Percentiles rank a stretch among this genome's conserved stretches.
phyloP scores from a whole-genome alignment of 2,888 invertebrate species.

The Epinotia demarniana region DNA sequence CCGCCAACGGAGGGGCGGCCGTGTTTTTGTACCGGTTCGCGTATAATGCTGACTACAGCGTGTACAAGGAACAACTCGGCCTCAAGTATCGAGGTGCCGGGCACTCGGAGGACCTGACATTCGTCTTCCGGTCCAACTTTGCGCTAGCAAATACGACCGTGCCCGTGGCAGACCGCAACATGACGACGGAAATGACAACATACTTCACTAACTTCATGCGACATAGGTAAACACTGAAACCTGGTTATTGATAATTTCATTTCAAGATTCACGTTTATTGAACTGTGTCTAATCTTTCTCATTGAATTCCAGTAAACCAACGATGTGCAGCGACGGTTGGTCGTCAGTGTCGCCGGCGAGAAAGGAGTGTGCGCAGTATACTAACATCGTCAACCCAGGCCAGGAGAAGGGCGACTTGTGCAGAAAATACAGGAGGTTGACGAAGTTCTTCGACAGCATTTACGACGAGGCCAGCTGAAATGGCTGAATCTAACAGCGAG shows the following conservation, averaged over 20 bases:
- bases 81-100: conserved; percentile 78
- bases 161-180: conserved; percentile 49
- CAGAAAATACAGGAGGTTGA: conserved; percentile 55
- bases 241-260: neutral
- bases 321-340: conserved; percentile 57
- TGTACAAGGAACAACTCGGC: conserved; percentile 69
- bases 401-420: conserved; percentile 50
- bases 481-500: neutral
- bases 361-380: conserved; percentile 52
- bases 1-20: conserved; percentile 63
- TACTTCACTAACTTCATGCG: conserved; percentile 65
- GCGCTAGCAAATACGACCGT: conserved; percentile 51
- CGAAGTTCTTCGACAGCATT: conserved; percentile 61
- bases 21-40: conserved; percentile 83
- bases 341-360: conserved; percentile 58
- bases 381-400: conserved; percentile 56
- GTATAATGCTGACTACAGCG: conserved; percentile 77
- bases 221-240: conserved; percentile 59
- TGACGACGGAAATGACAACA: conserved; percentile 66
- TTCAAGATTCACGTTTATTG: neutral
- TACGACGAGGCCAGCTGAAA: conserved; percentile 30
- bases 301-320: conserved; percentile 61
- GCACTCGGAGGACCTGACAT: conserved; percentile 86
- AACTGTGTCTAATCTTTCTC: neutral
- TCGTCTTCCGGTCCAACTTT: conserved; percentile 74